phyloP scores from a whole-genome alignment of 2,113 vertebrate genomes.

The Monopterus albus region DNA sequence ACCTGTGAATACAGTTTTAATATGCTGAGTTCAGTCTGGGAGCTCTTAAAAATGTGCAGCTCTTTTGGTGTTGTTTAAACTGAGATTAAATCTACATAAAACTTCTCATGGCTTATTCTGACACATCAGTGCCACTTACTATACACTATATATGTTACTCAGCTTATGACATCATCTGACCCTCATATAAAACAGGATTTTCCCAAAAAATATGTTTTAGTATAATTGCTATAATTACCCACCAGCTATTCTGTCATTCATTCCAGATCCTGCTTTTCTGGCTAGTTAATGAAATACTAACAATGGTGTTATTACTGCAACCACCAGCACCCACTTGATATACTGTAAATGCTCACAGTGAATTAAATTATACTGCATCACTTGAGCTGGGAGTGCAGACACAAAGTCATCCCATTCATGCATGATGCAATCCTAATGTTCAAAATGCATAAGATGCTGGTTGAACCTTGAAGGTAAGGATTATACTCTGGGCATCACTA shows the following conservation, averaged over 20 bases:
- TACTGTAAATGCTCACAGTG: slow-evolving; percentile 31
- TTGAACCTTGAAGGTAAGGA: slow-evolving; percentile 22
- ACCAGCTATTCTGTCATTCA: slow-evolving; percentile 35
- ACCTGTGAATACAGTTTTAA: neutral
- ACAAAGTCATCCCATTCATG: slow-evolving; percentile 25
- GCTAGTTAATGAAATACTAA: slow-evolving; percentile 36
- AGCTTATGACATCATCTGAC: slow-evolving; percentile 23
- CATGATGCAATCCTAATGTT: slow-evolving; percentile 37
- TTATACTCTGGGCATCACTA: slow-evolving; percentile 39
- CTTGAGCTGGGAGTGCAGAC: slow-evolving; percentile 39
- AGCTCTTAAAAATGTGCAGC: no score
- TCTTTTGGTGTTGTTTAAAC: no score
- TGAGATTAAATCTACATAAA: no score
- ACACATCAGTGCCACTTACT: neutral
- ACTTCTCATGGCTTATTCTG: no score
- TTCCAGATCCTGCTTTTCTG: slow-evolving; percentile 21
- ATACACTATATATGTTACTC: slow-evolving; percentile 7
- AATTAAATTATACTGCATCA: slow-evolving; percentile 61
- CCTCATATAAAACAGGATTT: slow-evolving; percentile 1
- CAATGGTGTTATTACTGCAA: slow-evolving; percentile 34
- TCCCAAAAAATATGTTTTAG: no score
- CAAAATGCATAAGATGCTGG: slow-evolving; percentile 2
- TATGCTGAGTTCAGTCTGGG: no score
- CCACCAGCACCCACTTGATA: slow-evolving; percentile 46
- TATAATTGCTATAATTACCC: no score